Evolutionary conservation across 2,113 vertebrate genomes (phyloP), one percentile per base, ranked within the genome.

Genomic region (Nothobranchius kuhntae): DNA sequence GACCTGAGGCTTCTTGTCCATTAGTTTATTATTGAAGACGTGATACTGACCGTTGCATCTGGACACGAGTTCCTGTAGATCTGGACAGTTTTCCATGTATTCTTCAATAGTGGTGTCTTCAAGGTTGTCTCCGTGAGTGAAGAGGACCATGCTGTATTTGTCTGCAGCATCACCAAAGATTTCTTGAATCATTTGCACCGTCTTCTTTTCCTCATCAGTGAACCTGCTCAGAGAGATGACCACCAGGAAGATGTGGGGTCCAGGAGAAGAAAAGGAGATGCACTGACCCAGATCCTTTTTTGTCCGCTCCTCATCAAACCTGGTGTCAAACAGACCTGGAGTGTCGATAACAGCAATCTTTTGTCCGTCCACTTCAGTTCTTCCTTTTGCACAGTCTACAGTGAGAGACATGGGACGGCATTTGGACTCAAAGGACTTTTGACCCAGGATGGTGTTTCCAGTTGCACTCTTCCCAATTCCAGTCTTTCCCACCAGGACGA

Each of bases 201-300:
- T 50, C 10, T 36, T 14, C 30, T 17, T 61, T 48, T 61, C 59
- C 46, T 61, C 59, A 1, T 48, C 26, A 17, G 59, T 61, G 59
- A 36, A 61, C 35, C 59, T 61, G 59, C 45, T 46, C 26, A 61
- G 6, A 2, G 26, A 11, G 45, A 61, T 17, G 46, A 61, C 14
- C 59, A 61, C 59, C 59, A 61, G 46, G 59, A 61, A 50, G 59
- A 50, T 30, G 26, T 61, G 59, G 13, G 59, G 59, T 61, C 59
- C 59, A 50, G 59, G 59, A 38, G 59, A 9, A n/a, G 59, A 13
- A n/a, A 36, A 50, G 12, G 6, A 3, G 42, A 61, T 35, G 14
- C 59, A 61, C 46, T 61, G 44, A 7, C 26, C 12, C 10, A 48
- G 6, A 40, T 40, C 38, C 9, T 40, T 40, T 4, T 4, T 40